phyloP scores from a whole-genome alignment of 2,888 invertebrate species.

The Leptodirus hochenwartii region DNA sequence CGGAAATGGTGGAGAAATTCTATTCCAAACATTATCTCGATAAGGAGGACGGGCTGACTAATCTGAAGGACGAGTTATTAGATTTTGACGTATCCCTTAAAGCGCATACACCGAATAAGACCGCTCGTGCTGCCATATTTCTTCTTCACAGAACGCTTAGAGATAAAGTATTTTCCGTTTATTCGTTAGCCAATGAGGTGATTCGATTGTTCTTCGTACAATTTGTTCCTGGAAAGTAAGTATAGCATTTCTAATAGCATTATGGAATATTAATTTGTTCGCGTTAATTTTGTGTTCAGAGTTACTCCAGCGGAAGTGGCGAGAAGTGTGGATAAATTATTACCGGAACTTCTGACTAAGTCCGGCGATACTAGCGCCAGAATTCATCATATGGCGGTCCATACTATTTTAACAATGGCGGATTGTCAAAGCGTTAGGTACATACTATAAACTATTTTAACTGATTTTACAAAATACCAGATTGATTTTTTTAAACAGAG shows the following conservation, averaged over 20 bases:
- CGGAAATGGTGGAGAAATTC: slow-evolving; percentile 76
- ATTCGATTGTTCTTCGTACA: slow-evolving; percentile 64
- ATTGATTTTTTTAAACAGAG: slow-evolving; percentile 28
- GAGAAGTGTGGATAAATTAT: slow-evolving; percentile 60
- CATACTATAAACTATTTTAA: slow-evolving; percentile 5
- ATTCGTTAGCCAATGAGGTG: slow-evolving; percentile 67
- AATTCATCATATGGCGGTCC: slow-evolving; percentile 72
- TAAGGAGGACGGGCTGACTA: slow-evolving; percentile 71
- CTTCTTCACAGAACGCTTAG: slow-evolving; percentile 62
- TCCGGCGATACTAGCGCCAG: slow-evolving; percentile 77
- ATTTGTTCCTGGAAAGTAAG: slow-evolving; percentile 62
- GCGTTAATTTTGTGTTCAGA: slow-evolving; percentile 26
- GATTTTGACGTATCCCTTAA: slow-evolving; percentile 27
- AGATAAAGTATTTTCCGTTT: slow-evolving; percentile 80
- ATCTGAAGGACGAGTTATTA: slow-evolving; percentile 38
- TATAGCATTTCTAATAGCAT: slow-evolving; percentile 2
- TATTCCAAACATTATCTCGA: slow-evolving; percentile 81
- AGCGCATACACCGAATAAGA: slow-evolving; percentile 51
- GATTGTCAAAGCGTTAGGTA: slow-evolving; percentile 63
- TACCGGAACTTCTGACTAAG: slow-evolving; percentile 69
- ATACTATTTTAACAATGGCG: slow-evolving; percentile 71
- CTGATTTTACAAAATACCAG: neutral
- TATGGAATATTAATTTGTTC: neutral
- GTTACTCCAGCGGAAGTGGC: slow-evolving; percentile 69
- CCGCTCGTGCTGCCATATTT: slow-evolving; percentile 62